Percentiles rank a stretch among this genome's conserved stretches.
Conservation (phyloP, 2,113 vertebrate species). For the Phaethornis superciliosus region DNA sequence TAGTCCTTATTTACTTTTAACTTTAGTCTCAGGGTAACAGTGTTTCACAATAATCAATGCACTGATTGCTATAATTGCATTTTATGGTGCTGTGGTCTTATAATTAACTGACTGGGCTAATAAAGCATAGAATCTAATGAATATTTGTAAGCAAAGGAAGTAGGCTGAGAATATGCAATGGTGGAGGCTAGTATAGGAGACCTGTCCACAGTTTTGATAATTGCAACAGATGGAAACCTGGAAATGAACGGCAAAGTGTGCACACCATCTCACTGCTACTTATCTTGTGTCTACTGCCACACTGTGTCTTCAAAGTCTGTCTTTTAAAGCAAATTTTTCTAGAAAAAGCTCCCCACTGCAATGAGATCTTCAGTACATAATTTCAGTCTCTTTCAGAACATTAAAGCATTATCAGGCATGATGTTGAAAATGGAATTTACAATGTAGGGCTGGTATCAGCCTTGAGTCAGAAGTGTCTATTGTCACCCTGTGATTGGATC, state of each 20-base stretch:
- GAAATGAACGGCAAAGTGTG: not conserved
- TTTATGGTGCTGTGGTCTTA: not conserved
- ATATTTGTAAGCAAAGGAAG: constrained; percentile 42
- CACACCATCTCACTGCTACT: not conserved
- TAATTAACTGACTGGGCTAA: constrained; percentile 11
- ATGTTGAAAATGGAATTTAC: constrained; percentile 13
- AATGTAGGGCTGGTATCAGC: not conserved
- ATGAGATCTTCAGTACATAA: not conserved
- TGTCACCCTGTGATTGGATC: not conserved
- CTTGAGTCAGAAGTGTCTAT: not conserved
- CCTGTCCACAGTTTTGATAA: not conserved
- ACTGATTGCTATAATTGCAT: constrained; percentile 38
- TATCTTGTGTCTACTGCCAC: not conserved
- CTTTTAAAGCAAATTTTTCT: no score
- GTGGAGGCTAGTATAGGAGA: not conserved
- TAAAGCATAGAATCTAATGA: constrained; percentile 12
- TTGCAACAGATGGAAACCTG: not conserved
- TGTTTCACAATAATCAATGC: constrained; percentile 43
- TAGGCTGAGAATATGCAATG: not conserved
- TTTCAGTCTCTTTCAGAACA: not conserved
- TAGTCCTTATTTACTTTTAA: not conserved
- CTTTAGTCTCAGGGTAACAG: not conserved
- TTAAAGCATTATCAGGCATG: not conserved
- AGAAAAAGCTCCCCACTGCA: not conserved
- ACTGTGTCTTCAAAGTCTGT: not conserved